Evolutionary conservation across 2,888 invertebrate genomes (phyloP), one percentile per base, ranked within the genome.

Genomic region (Drosophila vallismaia): DNA sequence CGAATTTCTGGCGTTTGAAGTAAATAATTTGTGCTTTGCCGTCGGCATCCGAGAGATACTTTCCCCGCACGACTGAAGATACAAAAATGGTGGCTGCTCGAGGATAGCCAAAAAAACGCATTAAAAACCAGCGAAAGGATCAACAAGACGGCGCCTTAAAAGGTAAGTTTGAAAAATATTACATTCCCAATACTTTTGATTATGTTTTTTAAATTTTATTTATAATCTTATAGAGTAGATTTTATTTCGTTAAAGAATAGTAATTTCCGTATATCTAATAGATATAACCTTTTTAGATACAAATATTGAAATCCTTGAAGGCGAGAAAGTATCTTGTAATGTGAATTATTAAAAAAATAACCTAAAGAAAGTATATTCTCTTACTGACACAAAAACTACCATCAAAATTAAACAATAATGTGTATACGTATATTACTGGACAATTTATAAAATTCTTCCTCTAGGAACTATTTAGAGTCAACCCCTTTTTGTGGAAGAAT

Each of bases 41-140:
- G 63, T 31, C 64, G 63, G 63, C 64, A 64, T 62, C 59, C 48
- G 60, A 24, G 31, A 64, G 51, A 64, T 46, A 64, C 64, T 46
- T 45, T 46, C 9, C 46, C 28, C 36, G n/a, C 12, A 19, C 40
- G 3, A n/a, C 14, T 29, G 33, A 19, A 33, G 24, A 33, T 14
- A 33, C 33, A 50, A 14, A 9, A n/a, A 64, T 64, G 64, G 6
- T 51, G n/a, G 8, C n/a, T 9, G 24, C 5, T 26, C 10, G 3
- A 31, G 63, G 63, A 64, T 64, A 64, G 29, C 33, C n/a, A 42
- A 14, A 14, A n/a, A 29, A 4, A 4, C 4, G 28, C 6, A 6
- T 40, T 9, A 19, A 14, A 14, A 14, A 58, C 24, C 29, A 42
- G 44, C 8, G 6, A 40, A 40, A 48, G 31, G 31, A 62, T 58